Conservation (phyloP, 2,797 vertebrate genomes). For the Alca torda region DNA sequence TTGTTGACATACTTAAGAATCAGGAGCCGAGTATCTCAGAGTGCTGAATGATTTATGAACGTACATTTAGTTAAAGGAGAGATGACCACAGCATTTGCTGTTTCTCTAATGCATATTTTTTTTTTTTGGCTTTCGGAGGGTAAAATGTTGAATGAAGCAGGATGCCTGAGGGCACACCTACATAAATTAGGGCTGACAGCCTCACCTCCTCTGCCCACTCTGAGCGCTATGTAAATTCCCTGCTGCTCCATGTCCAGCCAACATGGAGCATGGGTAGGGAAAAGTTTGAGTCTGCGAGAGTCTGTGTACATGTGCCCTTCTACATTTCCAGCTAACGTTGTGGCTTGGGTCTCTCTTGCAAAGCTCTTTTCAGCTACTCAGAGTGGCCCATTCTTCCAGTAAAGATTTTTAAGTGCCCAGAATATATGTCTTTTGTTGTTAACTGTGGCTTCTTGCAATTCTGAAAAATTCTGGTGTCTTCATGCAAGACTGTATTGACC, state of each 20-base stretch:
- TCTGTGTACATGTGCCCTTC: neutral
- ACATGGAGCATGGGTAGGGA: neutral
- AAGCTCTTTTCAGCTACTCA: neutral
- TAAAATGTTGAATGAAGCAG: neutral
- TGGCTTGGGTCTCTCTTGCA: neutral
- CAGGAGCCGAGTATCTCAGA: neutral
- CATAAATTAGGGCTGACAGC: neutral
- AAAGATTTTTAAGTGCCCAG: neutral
- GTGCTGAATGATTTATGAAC: constrained; percentile 1
- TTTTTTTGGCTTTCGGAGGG: neutral
- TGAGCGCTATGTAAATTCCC: neutral
- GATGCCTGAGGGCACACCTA: neutral
- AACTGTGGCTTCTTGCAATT: neutral
- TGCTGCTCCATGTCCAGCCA: neutral
- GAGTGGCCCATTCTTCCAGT: neutral
- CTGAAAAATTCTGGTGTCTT: neutral
- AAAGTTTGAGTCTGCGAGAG: neutral
- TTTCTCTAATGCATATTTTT: neutral
- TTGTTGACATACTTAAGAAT: neutral
- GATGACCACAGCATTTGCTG: neutral
- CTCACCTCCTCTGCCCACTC: neutral
- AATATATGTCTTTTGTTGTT: neutral
- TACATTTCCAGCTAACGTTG: accelerated
- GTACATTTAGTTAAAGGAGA: neutral
- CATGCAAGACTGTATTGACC: neutral